phyloP scores from a whole-genome alignment of 1,140 invertebrate genomes.

The Papilio xuthus region DNA sequence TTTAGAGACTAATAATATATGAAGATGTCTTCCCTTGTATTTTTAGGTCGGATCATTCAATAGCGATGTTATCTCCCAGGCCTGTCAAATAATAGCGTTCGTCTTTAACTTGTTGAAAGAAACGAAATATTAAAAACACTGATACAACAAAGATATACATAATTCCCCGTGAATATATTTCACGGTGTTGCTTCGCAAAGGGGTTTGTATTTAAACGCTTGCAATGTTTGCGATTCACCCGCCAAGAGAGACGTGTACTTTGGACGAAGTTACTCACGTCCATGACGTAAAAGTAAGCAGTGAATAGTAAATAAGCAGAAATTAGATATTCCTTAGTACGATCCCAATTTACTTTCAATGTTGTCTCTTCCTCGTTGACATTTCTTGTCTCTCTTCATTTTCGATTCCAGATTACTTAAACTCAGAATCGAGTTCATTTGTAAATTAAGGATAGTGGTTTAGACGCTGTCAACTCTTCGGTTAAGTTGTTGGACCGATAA shows the following conservation, averaged over 20 bases:
- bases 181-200: constrained; percentile 25
- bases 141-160: constrained; percentile 24
- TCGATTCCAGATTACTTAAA: too few relatives aligned
- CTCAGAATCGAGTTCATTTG: too few relatives aligned
- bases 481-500: not conserved
- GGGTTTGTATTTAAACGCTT: constrained; percentile 12
- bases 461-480: too few relatives aligned
- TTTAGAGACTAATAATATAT: too few relatives aligned
- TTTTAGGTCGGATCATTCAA: not conserved
- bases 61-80: not conserved
- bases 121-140: constrained; percentile 18
- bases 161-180: constrained; percentile 29
- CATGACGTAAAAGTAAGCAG: not conserved
- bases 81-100: constrained; percentile 28
- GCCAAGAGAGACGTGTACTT: not conserved
- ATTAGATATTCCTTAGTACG: not conserved
- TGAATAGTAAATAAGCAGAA: not conserved
- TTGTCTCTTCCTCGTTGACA: too few relatives aligned
- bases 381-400: too few relatives aligned
- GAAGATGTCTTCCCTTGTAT: too few relatives aligned
- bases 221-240: constrained; percentile 21
- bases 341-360: too few relatives aligned
- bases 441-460: too few relatives aligned
- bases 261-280: not conserved
- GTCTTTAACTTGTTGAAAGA: not conserved